Base-by-base conservation (phyloP, 2,797 vertebrate species). In the Cuculus canorus region DNA sequence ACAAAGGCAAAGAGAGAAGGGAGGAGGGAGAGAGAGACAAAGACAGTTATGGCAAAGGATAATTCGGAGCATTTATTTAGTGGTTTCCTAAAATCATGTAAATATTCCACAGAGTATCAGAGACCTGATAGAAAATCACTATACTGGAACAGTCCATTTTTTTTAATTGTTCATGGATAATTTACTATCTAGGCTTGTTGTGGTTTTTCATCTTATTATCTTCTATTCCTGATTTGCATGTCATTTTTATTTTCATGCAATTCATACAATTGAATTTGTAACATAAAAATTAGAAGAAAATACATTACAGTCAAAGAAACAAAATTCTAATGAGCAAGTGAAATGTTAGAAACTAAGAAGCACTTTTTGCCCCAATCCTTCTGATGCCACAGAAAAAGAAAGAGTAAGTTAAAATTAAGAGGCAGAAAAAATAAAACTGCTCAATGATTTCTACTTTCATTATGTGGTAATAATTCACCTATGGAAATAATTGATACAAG, bases 241-340 rank as follows among this genome's bases (percentile, higher is more conserved):
- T 61, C 39, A 35, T 95, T 92, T 61, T 95, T 95, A 90, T 93
- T 96, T 97, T 96, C 82, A 88, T 86, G 85, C 52, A 80, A 90
- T 92, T 96, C 81, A 95, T 95, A 88, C 56, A 96, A 93, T 90
- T 96, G 96, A 96, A 95, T 96, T 89, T 96, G 69, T 47, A 96
- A 96, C 76, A 89, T 72, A 95, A 97, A 90, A 25, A 92, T 94
- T 96, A 97, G 60, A 92, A 30, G 48, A 80, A 82, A 95, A 88
- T 57, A 88, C 92, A 93, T 93, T 92, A 64, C 45, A 88, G 50
- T 88, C 54, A 88, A 92, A 91, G 56, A 91, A 95, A 91, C 23
- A 84, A 88, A 96, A 95, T 61, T 91, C 33, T 81, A 88, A 81
- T 54, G 78, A 90, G 54, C 48, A 27, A 53, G 37, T 53, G 43